A percentile compares a stretch with the other conserved stretches of the same genome.
Conservation (phyloP, 2,113 vertebrate species). For the Chaetodon auriga region DNA sequence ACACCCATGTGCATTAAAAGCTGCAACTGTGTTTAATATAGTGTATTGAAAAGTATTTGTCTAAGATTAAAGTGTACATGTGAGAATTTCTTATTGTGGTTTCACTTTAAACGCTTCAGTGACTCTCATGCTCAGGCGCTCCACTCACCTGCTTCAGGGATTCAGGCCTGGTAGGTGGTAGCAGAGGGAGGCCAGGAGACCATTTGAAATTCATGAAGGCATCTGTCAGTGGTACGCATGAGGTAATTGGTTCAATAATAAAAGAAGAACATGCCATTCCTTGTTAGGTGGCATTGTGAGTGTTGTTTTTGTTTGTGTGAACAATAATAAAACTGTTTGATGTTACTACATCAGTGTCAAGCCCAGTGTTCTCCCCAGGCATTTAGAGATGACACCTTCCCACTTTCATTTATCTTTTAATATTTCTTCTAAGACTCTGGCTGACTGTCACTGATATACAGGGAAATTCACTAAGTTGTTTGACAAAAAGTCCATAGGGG, state of each 20-base stretch:
- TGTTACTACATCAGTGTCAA: constrained; percentile 67
- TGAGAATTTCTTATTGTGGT: constrained; percentile 19
- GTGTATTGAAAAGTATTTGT: constrained; percentile 2
- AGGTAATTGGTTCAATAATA: constrained; percentile 74
- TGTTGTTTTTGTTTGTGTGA: constrained; percentile 64
- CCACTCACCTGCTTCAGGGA: constrained; percentile 50
- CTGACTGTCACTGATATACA: constrained; percentile 52
- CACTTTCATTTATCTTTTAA: constrained; percentile 72
- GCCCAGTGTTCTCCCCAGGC: constrained; percentile 54
- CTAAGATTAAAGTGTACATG: constrained; percentile 9
- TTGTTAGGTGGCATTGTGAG: constrained; percentile 55
- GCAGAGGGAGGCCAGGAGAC: constrained; percentile 33
- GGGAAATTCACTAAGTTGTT: constrained; percentile 57
- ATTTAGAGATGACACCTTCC: constrained; percentile 56
- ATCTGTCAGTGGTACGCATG: constrained; percentile 59
- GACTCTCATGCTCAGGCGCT: constrained; percentile 39
- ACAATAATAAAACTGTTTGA: constrained; percentile 69
- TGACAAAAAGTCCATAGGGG: constrained; percentile 53
- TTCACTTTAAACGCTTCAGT: constrained; percentile 49
- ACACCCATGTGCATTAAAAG: neutral
- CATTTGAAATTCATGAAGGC: constrained; percentile 71
- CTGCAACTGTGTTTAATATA: neutral
- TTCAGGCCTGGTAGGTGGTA: constrained; percentile 43
- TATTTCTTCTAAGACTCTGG: constrained; percentile 69
- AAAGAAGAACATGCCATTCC: constrained; percentile 69